A percentile compares a stretch with the other conserved stretches of the same genome.
Conservation (phyloP, 2,113 vertebrate species). For the Tautogolabrus adspersus region DNA sequence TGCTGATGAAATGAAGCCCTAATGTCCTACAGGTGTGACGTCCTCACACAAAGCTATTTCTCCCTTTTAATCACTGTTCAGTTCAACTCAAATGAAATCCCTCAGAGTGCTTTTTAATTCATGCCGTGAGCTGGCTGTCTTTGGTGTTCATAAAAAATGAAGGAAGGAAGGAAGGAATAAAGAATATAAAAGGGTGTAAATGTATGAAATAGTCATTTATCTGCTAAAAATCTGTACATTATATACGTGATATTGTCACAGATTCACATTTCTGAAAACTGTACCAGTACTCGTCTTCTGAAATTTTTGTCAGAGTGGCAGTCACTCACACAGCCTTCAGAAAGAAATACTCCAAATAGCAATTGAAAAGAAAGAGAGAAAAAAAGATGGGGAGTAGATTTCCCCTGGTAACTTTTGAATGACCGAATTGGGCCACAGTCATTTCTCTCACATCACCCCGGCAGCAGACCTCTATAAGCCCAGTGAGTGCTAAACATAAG, state of each 20-base stretch:
- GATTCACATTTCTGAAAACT: not conserved
- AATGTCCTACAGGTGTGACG: slow-evolving; percentile 66
- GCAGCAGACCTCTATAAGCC: slow-evolving; percentile 32
- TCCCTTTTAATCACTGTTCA: slow-evolving; percentile 61
- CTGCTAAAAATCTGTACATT: too few species aligned
- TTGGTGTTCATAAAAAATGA: slow-evolving; percentile 24
- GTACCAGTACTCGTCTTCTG: not conserved
- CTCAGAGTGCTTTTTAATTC: slow-evolving; percentile 27
- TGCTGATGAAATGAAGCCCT: slow-evolving; percentile 60
- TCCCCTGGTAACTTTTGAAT: slow-evolving; percentile 28
- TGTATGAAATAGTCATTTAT: too few species aligned
- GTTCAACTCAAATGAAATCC: slow-evolving; percentile 27
- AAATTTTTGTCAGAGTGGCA: not conserved
- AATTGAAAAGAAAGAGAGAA: not conserved
- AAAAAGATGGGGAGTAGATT: slow-evolving; percentile 21
- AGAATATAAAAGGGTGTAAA: not conserved
- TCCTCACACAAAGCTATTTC: slow-evolving; percentile 47
- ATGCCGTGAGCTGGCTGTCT: slow-evolving; percentile 15
- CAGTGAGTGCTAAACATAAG: slow-evolving; percentile 39
- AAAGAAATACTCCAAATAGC: not conserved
- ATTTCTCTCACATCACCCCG: slow-evolving; percentile 9
- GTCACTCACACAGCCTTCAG: not conserved
- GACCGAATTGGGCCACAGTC: slow-evolving; percentile 24
- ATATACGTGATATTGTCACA: not conserved
- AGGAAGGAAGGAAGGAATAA: slow-evolving; percentile 12